Evolutionary conservation across 2,113 vertebrate species (phyloP), one percentile per base, ranked within the genome.

Genomic region (Sakesphorus luctuosus): DNA sequence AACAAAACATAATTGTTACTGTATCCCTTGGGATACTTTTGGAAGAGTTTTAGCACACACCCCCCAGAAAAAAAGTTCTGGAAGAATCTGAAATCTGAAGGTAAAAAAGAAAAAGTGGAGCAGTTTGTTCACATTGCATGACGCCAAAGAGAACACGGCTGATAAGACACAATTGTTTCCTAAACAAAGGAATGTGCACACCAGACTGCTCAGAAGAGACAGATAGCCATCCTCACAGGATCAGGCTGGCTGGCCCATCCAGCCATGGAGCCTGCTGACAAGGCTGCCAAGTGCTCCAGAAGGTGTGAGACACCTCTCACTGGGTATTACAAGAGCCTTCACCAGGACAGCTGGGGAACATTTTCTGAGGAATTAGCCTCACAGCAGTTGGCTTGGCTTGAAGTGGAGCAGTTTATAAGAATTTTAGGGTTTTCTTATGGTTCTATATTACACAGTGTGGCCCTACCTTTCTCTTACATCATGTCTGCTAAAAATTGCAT

Each of bases 1-100:
- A 96, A 96, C 84, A 95, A 71, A 90, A 93, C 59, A 3, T 76
- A 92, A 93, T 87, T 94, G 91, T 96, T 83, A 94, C 36, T 68
- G 75, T 91, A 91, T 92, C 72, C 84, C 86, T 40, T 83, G 81
- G 92, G 89, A 78, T 83, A 31, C 43, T 93, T 93, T 80, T 96
- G 81, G 84, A 82, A 90, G 47, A 25, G 52, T 29, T 84, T 93
- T 61, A 80, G 74, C 65, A 40, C 25, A 29, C 55, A 23, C 4
- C 0, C 20, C 13, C 28, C 8, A 62, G 19, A 61, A 36, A 24
- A 49, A 49, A 11, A 20, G 19, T 12, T 31, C 52, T 84, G 59
- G 29, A 95, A 71, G 50, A 78, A 89, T 59, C 36, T 81, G 81
- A 72, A 73, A 85, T 72, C 67, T 59, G 56, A 92, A 86, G 47